These are phyloP conservation scores for Chirona hameri DNA, from an alignment of 2,888 invertebrate genomes.

Conservation along the genomic window DNA sequence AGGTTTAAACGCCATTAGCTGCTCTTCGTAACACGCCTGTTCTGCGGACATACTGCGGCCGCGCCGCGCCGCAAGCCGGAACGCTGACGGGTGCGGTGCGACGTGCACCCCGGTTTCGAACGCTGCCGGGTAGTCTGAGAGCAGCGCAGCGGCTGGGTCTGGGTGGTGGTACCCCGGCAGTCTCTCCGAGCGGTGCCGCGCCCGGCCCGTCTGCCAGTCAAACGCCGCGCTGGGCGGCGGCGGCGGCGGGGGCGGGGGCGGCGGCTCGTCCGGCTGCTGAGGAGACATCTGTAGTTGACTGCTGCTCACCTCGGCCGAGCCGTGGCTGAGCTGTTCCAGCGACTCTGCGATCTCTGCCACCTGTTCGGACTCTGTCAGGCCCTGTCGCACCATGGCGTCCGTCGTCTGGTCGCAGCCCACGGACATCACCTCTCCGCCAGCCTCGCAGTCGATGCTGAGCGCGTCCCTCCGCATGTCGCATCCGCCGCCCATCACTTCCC, in stretches of 20 bases:
- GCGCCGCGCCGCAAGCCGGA: slow-evolving; percentile 13
- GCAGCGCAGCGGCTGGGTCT: background rate
- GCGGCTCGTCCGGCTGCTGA: background rate
- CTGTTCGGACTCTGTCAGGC: background rate
- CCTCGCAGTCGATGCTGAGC: background rate
- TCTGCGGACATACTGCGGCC: background rate
- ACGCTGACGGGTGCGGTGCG: background rate
- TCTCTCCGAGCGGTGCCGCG: slow-evolving; percentile 4
- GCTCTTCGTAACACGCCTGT: background rate
- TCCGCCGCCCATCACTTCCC: too few species aligned
- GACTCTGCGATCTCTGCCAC: slow-evolving; percentile 26
- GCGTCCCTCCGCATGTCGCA: too few species aligned
- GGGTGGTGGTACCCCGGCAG: background rate
- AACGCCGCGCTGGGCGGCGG: background rate
- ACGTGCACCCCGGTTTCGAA: background rate
- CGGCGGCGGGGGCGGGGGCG: background rate
- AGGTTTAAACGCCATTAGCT: background rate
- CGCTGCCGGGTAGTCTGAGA: background rate
- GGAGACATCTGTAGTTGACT: slow-evolving; percentile 2
- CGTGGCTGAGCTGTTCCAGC: slow-evolving; percentile 7
- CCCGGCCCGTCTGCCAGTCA: background rate
- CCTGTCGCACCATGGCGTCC: background rate
- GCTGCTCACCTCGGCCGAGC: slow-evolving; percentile 6
- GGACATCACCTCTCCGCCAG: background rate
- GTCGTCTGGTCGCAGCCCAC: background rate